These are phyloP conservation scores for Chalcis sispes DNA, from an alignment of 2,888 invertebrate genomes.

Conservation along the genomic window DNA sequence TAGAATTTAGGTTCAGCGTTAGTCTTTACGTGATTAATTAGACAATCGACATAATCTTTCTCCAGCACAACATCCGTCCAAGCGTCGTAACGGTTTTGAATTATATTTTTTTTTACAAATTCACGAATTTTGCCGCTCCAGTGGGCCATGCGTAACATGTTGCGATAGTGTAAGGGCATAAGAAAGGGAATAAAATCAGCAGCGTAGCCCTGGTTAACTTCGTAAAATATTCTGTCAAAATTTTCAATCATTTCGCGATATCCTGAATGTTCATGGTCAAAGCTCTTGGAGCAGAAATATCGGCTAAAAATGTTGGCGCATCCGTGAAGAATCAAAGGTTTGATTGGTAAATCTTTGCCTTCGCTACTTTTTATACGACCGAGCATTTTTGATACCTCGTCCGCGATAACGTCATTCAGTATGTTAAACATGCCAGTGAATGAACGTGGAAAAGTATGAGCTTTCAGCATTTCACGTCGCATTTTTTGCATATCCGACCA, in stretches of 20 bases:
- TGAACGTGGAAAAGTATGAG: slow-evolving; percentile 80
- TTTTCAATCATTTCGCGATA: slow-evolving; percentile 78
- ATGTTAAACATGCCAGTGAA: slow-evolving; percentile 78
- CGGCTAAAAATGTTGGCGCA: slow-evolving; percentile 81
- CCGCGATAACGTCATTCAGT: slow-evolving; percentile 77
- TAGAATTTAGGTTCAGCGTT: slow-evolving; percentile 75
- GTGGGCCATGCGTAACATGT: slow-evolving; percentile 77
- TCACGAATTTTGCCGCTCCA: slow-evolving; percentile 78
- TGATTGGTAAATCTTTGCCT: slow-evolving; percentile 69
- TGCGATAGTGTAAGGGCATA: slow-evolving; percentile 78
- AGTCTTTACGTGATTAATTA: slow-evolving; percentile 78
- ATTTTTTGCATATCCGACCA: slow-evolving; percentile 82
- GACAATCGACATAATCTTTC: slow-evolving; percentile 79
- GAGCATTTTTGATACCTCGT: slow-evolving; percentile 67
- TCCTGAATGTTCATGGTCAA: slow-evolving; percentile 73
- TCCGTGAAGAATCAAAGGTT: slow-evolving; percentile 77
- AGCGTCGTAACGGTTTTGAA: slow-evolving; percentile 76
- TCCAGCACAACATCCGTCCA: slow-evolving; percentile 64
- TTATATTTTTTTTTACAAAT: slow-evolving; percentile 78
- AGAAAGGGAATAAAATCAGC: slow-evolving; percentile 82
- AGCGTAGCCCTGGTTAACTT: slow-evolving; percentile 83
- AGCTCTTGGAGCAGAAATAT: slow-evolving; percentile 80
- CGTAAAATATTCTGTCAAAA: slow-evolving; percentile 82
- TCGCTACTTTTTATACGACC: slow-evolving; percentile 64
- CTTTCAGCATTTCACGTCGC: slow-evolving; percentile 79